Evolutionary conservation across 2,113 vertebrate species (phyloP), one percentile per base, ranked within the genome.

Genomic region (Ovis canadensis): DNA sequence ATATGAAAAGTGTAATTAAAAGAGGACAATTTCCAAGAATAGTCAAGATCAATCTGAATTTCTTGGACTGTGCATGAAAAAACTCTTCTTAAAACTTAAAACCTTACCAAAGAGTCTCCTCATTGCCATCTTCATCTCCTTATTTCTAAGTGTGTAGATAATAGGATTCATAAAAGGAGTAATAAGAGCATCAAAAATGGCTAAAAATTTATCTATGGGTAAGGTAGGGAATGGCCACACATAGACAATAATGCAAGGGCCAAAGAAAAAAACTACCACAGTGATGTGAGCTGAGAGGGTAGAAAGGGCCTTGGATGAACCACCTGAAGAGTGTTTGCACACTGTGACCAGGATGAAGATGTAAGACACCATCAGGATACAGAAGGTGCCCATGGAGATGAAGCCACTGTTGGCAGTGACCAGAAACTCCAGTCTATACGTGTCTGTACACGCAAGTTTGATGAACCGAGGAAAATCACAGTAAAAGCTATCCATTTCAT

Each of bases 131-230:
- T 93, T 97, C 40, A 43, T 14, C 71, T 77, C 71, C 40, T 77
- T 77, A 1, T 77, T 77, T 77, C 71, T 77, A 77, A 98, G 23
- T 2, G 95, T 97, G 16, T 97, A 98, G 13, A 98, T 97, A 77
- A 98, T 15, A 71, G 97, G 97, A 91, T 97, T 97, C 98, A 98
- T 95, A 48, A 86, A 91, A 91, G 97, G 96, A 57, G 98, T 96
- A 15, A 97, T 97, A 45, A 98, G 45, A 33, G 0, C 94, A 96
- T 97, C 95, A 91, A 98, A 98, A 10, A 98, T 93, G 29, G 97
- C 97, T 98, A 98, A 89, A 95, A 97, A 98, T 90, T 98, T 97
- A 78, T 98, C 98, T 93, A 98, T 93, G 17, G 96, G 94, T 89
- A 98, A 93, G 15, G 92, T 95, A 29, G 97, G 96, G 17, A 97